A percentile compares a stretch with the other conserved stretches of the same genome.
Evolutionary conservation across 1,140 invertebrate genomes (phyloP).

Genomic region (Halictus rubicundus): DNA sequence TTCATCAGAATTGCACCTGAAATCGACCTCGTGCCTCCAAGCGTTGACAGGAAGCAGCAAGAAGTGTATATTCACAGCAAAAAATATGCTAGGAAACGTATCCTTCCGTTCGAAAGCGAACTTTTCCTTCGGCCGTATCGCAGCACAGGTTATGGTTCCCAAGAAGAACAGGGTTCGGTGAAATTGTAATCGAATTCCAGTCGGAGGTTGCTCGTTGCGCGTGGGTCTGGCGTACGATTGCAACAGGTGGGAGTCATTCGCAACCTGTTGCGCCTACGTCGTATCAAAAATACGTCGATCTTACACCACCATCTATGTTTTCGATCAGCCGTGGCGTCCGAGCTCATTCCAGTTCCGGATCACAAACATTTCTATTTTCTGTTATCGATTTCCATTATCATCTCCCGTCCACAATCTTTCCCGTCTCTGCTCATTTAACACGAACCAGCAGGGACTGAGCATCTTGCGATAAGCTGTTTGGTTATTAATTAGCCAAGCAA

Average conservation of each 20-base stretch:
- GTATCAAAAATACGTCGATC: slow-evolving; percentile 43
- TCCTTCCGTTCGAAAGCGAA: neutral
- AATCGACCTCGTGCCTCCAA: too few relatives aligned
- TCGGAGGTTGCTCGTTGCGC: slow-evolving; percentile 54
- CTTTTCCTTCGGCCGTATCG: neutral
- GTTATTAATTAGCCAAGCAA: slow-evolving; percentile 3
- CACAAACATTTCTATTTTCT: too few relatives aligned
- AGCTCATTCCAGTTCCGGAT: neutral
- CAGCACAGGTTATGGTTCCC: neutral
- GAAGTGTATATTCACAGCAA: neutral
- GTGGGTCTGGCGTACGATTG: slow-evolving; percentile 51
- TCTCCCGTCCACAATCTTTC: neutral
- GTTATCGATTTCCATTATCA: too few relatives aligned
- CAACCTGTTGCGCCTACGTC: slow-evolving; percentile 64
- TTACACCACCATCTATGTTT: neutral
- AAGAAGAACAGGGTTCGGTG: slow-evolving; percentile 9
- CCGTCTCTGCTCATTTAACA: neutral
- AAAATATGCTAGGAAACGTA: neutral
- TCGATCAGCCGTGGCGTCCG: neutral
- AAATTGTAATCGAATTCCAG: slow-evolving; percentile 58
- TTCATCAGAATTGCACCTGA: too few relatives aligned
- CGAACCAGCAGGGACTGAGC: too few relatives aligned
- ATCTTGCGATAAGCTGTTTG: neutral
- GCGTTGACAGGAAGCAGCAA: too few relatives aligned
- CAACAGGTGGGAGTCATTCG: slow-evolving; percentile 63